Evolutionary conservation across 2,888 invertebrate species (phyloP).

Genomic region (Mamestra brassicae): DNA sequence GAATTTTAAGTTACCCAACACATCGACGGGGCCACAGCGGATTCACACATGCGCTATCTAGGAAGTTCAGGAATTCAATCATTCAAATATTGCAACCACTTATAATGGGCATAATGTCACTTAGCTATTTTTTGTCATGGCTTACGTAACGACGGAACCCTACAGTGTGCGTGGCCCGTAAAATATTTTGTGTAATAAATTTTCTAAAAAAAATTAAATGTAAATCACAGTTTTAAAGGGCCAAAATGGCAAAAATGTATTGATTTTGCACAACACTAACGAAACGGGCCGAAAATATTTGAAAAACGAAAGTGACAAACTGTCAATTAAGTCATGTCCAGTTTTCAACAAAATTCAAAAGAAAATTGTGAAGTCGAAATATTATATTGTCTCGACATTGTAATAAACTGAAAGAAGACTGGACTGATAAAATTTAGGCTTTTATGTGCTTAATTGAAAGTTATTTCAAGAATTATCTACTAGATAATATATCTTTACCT

Average conservation of each 20-base stretch:
- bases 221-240: too few relatives aligned
- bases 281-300: constrained; percentile 32
- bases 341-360: constrained; percentile 61
- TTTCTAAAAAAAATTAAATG: too few relatives aligned
- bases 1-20: too few relatives aligned
- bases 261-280: background rate
- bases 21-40: too few relatives aligned
- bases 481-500: constrained; percentile 32
- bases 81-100: too few relatives aligned
- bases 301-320: constrained; percentile 60
- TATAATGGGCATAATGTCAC: too few relatives aligned
- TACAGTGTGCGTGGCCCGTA: too few relatives aligned
- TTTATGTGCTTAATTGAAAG: constrained; percentile 46
- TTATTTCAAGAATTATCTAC: constrained; percentile 45
- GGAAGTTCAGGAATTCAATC: too few relatives aligned
- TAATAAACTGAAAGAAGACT: constrained; percentile 48
- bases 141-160: too few relatives aligned
- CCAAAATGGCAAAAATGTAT: background rate
- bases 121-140: too few relatives aligned
- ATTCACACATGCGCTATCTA: too few relatives aligned
- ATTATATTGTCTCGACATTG: constrained; percentile 52
- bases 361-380: constrained; percentile 59
- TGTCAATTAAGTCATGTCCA: constrained; percentile 49
- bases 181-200: too few relatives aligned
- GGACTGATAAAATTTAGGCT: constrained; percentile 38